Evolutionary conservation across 2,888 invertebrate species (phyloP).

Genomic region (Sclerodermus sp.): DNA sequence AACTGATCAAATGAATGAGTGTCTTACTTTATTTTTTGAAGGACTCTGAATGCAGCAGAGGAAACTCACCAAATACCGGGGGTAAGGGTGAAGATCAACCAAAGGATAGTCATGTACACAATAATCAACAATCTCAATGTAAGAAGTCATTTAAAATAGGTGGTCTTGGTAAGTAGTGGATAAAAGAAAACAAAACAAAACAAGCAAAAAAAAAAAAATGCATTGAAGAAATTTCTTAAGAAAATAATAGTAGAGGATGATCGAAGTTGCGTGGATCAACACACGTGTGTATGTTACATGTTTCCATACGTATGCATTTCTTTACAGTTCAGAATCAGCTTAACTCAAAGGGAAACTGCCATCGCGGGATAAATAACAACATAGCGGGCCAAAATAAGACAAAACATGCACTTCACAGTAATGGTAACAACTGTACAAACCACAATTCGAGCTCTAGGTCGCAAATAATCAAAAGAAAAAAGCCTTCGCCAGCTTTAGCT

Average conservation of each 20-base stretch:
- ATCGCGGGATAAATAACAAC: conserved; percentile 47
- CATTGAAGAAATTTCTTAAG: too few relatives aligned
- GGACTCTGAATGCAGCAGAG: conserved; percentile 56
- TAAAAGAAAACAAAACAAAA: too few relatives aligned
- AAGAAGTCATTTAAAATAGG: conserved; percentile 51
- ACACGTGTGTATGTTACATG: not conserved
- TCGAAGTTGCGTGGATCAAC: too few relatives aligned
- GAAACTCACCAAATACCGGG: conserved; percentile 54
- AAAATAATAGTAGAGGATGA: too few relatives aligned
- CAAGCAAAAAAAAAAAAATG: too few relatives aligned
- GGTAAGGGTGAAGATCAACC: conserved; percentile 48
- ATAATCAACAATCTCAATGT: conserved; percentile 45
- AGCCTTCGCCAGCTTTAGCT: conserved; percentile 36
- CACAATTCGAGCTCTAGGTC: conserved; percentile 47
- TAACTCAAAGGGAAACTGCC: conserved; percentile 45
- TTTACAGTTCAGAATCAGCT: too few relatives aligned
- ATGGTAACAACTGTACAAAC: conserved; percentile 41
- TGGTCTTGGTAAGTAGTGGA: conserved; percentile 42
- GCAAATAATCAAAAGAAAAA: conserved; percentile 50
- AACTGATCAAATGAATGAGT: too few relatives aligned
- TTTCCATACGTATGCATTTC: conserved; percentile 36
- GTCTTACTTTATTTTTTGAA: conserved; percentile 12
- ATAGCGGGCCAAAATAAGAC: conserved; percentile 39
- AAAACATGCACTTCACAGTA: conserved; percentile 40
- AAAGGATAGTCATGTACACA: conserved; percentile 45